These are phyloP conservation scores for Nowickia ferox DNA, from an alignment of 2,888 invertebrate genomes.

Conservation along the genomic window DNA sequence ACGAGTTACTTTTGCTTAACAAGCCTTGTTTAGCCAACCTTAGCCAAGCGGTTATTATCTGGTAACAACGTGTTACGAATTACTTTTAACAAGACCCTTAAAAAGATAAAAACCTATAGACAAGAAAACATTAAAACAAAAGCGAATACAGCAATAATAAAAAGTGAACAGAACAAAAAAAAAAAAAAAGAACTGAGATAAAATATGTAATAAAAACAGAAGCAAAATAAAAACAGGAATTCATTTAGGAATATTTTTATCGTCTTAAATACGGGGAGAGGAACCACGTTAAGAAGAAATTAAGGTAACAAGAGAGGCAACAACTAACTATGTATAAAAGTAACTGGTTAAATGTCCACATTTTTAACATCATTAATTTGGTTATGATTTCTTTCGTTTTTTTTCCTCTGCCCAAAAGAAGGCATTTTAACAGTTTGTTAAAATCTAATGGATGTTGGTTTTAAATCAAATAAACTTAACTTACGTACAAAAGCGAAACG, in stretches of 20 bases:
- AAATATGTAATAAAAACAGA: conserved; percentile 16
- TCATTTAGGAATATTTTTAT: conserved; percentile 60
- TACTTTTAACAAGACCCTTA: conserved; percentile 82
- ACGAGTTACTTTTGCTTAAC: conserved; percentile 57
- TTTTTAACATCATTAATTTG: conserved; percentile 54
- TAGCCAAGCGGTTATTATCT: conserved; percentile 77
- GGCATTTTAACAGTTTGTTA: conserved; percentile 7
- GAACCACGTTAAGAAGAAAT: conserved; percentile 47
- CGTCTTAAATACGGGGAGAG: not conserved
- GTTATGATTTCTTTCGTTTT: conserved; percentile 36
- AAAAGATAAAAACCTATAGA: conserved; percentile 78
- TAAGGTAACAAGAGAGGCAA: conserved; percentile 65
- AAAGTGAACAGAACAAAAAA: conserved; percentile 34
- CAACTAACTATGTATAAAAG: conserved; percentile 34
- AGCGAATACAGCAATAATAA: conserved; percentile 21
- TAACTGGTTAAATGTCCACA: conserved; percentile 48
- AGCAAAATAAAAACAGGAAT: conserved; percentile 58
- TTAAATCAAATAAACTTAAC: conserved; percentile 20
- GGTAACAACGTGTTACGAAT: conserved; percentile 83
- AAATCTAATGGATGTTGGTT: not conserved
- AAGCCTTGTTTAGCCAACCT: conserved; percentile 71
- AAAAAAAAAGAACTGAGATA: not conserved
- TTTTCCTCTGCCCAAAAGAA: not conserved
- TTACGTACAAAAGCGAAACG: not conserved
- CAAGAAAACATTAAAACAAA: conserved; percentile 41